Base-by-base conservation (phyloP, 92 coral and sea anemone species). In the Epizoanthus illoricatus region DNA sequence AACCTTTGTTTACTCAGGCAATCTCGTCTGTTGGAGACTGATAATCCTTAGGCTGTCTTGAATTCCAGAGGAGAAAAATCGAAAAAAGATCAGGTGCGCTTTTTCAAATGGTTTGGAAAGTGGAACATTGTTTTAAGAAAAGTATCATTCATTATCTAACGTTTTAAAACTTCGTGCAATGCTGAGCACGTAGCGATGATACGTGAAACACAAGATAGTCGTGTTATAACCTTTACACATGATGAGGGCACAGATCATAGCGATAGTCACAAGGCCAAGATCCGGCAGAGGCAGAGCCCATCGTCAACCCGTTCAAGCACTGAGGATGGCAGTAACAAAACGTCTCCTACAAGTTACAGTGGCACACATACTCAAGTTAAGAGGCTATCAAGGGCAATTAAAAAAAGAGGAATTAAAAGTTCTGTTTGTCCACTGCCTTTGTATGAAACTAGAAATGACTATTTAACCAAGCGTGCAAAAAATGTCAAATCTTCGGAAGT, bases 401-500 rank as follows among this genome's bases (percentile, higher is more conserved):
- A 68, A 43, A 68, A 68, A 68, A 15, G 52, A 68, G 49, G 52
- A 68, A 68, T 28, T 24, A 68, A 17, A 39, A 68, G 18, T 11
- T 68, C 49, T 36, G 21, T 43, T 15, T 68, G 11, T 40, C 10
- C 73, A n/a, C 20, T 33, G 49, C 21, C 40, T 33, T 41, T 40
- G 5, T 19, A 33, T 39, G 20, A 68, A 68, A 13, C 40, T 68
- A 68, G 73, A 68, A 41, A 16, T 68, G 73, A 68, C 42, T 43
- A 33, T 13, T 68, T 68, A 16, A n/a, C 52, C 73, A 39, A 68
- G 73, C 73, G 73, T 68, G 49, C 20, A 19, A 21, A 21, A 68
- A 24, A 68, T 39, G 73, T 68, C 45, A 36, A 33, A 10, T 68
- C 42, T 18, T 68, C 73, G 73, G 73, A 36, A 68, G 52, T 39